phyloP scores from a whole-genome alignment of 2,888 invertebrate genomes.

The Ischnura elegans region DNA sequence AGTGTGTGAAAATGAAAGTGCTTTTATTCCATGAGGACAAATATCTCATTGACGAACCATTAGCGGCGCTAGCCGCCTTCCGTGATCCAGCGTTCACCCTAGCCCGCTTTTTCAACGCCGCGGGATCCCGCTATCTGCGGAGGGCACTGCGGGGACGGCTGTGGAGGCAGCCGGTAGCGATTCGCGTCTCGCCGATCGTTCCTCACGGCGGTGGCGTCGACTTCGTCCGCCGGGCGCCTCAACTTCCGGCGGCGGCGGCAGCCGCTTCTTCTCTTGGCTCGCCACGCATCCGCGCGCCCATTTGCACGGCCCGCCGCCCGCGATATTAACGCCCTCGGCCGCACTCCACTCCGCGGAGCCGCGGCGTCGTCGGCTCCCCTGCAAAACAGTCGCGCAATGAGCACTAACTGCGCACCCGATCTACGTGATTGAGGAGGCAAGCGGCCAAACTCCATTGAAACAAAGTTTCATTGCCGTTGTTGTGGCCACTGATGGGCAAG shows the following conservation, averaged over 20 bases:
- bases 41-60: too few species aligned
- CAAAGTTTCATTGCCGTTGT: neutral
- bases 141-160: too few species aligned
- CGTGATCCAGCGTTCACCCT: neutral
- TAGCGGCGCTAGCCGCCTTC: too few species aligned
- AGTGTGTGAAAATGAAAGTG: too few species aligned
- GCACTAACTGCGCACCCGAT: neutral
- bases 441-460: neutral
- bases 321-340: neutral
- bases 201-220: conserved; percentile 16
- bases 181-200: neutral
- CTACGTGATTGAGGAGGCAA: neutral
- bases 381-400: neutral
- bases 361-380: neutral
- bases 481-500: neutral
- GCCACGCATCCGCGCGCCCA: conserved; percentile 56
- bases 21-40: too few species aligned
- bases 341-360: neutral
- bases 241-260: conserved; percentile 37
- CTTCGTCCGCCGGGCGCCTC: conserved; percentile 22
- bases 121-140: neutral
- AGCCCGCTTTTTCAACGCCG: neutral
- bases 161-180: neutral
- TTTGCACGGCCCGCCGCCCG: conserved; percentile 47
- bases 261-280: neutral